These are phyloP conservation scores for Oscheius sp. DNA, from an alignment of 2,888 invertebrate species.

Conservation along the genomic window DNA sequence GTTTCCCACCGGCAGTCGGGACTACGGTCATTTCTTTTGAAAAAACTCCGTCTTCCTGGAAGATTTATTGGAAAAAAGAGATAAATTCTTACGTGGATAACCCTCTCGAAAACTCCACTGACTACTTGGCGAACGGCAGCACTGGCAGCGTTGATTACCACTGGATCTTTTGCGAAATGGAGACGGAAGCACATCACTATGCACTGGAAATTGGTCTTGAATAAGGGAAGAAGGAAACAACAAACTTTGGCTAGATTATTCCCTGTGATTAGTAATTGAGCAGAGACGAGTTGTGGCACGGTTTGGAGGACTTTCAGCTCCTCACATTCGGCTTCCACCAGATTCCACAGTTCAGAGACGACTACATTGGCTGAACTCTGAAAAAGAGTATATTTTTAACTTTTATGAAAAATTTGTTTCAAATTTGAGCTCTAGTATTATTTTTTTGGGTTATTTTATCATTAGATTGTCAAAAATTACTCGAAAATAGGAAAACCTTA, in stretches of 20 bases:
- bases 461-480: no score
- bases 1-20: conserved; percentile 83
- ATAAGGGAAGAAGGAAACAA: background rate
- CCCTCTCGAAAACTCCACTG: conserved; percentile 77
- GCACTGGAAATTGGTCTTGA: conserved; percentile 77
- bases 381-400: conserved; percentile 73
- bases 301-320: conserved; percentile 91
- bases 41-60: conserved; percentile 66
- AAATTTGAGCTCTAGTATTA: no score
- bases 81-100: conserved; percentile 63
- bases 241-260: conserved; percentile 88
- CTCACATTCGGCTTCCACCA: conserved; percentile 92
- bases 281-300: conserved; percentile 89
- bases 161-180: conserved; percentile 90
- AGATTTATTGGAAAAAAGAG: background rate
- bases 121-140: conserved; percentile 95
- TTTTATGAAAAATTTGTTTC: no score
- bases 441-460: no score
- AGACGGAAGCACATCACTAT: conserved; percentile 95
- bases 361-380: conserved; percentile 88
- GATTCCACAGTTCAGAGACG: conserved; percentile 88
- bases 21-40: conserved; percentile 50
- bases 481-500: no score
- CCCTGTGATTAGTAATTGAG: conserved; percentile 92
- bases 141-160: conserved; percentile 94